A percentile compares a stretch with the other conserved stretches of the same genome.
Evolutionary conservation across 2,888 invertebrate genomes (phyloP).

Genomic region (Pilophorus perplexus): DNA sequence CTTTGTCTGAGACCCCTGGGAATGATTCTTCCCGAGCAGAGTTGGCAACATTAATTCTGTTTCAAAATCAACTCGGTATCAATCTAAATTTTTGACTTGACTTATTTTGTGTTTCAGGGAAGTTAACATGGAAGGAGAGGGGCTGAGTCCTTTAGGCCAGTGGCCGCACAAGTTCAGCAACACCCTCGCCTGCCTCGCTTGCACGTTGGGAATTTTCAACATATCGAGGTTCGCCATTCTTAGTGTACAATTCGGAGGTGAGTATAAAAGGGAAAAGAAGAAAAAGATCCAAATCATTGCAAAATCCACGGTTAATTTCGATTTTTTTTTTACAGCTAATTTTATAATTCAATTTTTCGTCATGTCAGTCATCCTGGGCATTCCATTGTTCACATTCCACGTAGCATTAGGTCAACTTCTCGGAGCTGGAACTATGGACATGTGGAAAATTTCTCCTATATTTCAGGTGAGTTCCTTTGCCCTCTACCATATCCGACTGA

Average conservation of each 20-base stretch:
- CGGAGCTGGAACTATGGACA: conserved; percentile 80
- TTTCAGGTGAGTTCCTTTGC: conserved; percentile 60
- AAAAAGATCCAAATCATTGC: too few species aligned
- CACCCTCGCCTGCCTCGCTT: conserved; percentile 76
- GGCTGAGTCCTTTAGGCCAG: conserved; percentile 57
- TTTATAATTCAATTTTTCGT: conserved; percentile 86
- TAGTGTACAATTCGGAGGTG: conserved; percentile 82
- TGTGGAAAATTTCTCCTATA: conserved; percentile 91
- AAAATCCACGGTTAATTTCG: neutral
- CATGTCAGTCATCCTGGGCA: conserved; percentile 74
- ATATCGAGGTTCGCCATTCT: conserved; percentile 83
- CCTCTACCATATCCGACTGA: too few species aligned
- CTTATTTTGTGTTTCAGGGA: conserved; percentile 53
- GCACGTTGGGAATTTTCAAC: conserved; percentile 84
- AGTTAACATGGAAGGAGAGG: conserved; percentile 55
- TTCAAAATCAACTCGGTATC: too few species aligned
- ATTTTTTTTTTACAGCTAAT: conserved; percentile 61
- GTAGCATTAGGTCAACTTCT: conserved; percentile 82
- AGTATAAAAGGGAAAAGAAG: conserved; percentile 48
- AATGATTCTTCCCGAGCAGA: too few species aligned
- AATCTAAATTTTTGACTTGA: too few species aligned
- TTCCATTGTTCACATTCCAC: conserved; percentile 81
- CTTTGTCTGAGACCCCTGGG: too few species aligned
- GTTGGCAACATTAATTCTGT: too few species aligned
- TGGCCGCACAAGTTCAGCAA: conserved; percentile 75